Base-by-base conservation (phyloP, 2,797 vertebrate genomes). In the Chromis chromis region DNA sequence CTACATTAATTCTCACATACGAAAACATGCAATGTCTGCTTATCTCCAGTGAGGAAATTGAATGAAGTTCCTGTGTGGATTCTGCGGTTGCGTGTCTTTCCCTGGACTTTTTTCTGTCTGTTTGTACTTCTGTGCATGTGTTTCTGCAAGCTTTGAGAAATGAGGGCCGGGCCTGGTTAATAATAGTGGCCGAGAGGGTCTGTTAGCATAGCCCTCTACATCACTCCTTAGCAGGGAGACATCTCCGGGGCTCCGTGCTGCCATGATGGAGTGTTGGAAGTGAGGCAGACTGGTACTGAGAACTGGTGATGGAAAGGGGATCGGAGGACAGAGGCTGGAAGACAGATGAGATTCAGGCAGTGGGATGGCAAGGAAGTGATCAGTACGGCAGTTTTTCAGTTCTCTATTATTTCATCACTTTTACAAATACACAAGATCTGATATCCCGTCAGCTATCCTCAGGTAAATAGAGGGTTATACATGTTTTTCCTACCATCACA, bases 151-250 rank as follows among this genome's bases (percentile, higher is more conserved):
- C 74, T 81, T 46, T 92, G 91, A 92, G 83, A 88, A 90, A 91
- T 88, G 88, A 91, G 83, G 57, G 65, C 65, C n/a, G 57, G 68
- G 72, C 83, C 75, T 86, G 74, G 87, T 91, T 92, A 92, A 92
- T 92, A 91, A 90, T 89, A 88, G 88, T 92, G 88, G 88, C 88
- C 83, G 58, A 91, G 87, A 89, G 91, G 89, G 89, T 91, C 79
- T 88, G 90, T 93, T 90, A 88, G 88, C 72, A 69, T 88, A 65
- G 85, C 82, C 87, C 89, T 90, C 91, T 93, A 92, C 89, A 93
- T 93, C 91, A 92, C 89, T 89, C 78, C 88, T 84, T 85, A 82
- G 74, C 85, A 82, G 87, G 74, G 68, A 89, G 87, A 90, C 88
- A 90, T 91, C 89, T 92, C 87, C 86, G 83, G 92, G 91, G 91